Percentiles rank a stretch among this genome's conserved stretches.
Evolutionary conservation across 2,113 vertebrate genomes (phyloP).

Genomic region (Oxygymnocypris stewartii): DNA sequence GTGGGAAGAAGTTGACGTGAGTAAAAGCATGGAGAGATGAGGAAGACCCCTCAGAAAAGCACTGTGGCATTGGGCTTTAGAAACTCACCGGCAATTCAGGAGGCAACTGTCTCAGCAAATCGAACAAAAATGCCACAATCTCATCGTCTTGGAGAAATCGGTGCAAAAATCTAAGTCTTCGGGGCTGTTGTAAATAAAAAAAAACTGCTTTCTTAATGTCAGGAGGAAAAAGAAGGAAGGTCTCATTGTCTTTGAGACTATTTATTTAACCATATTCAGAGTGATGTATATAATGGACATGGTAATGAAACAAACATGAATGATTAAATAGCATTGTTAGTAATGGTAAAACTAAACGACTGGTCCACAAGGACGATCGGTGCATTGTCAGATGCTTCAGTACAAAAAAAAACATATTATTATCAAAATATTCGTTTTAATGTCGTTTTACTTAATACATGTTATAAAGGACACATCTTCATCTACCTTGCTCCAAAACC

Average conservation of each 20-base stretch:
- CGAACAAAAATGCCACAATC: slow-evolving; percentile 83
- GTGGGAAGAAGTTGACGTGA: slow-evolving; percentile 60
- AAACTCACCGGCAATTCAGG: slow-evolving; percentile 79
- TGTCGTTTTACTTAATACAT: slow-evolving; percentile 99
- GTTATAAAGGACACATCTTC: slow-evolving; percentile 85
- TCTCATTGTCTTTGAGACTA: slow-evolving; percentile 92
- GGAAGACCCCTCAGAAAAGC: slow-evolving; percentile 58
- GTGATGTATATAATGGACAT: slow-evolving; percentile 87
- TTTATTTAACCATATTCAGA: slow-evolving; percentile 80
- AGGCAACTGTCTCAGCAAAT: slow-evolving; percentile 82
- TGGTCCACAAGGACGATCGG: slow-evolving; percentile 93
- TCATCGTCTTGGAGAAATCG: slow-evolving; percentile 89
- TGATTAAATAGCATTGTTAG: slow-evolving; percentile 55
- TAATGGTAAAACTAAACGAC: slow-evolving; percentile 81
- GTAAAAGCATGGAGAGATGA: slow-evolving; percentile 49
- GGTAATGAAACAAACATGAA: slow-evolving; percentile 75
- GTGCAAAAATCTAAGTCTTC: slow-evolving; percentile 89
- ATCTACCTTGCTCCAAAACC: slow-evolving; percentile 81
- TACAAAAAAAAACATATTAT: slow-evolving; percentile 98
- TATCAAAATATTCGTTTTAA: slow-evolving; percentile 99
- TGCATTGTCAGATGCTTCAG: slow-evolving; percentile 93
- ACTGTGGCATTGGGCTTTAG: slow-evolving; percentile 68
- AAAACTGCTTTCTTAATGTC: slow-evolving; percentile 97
- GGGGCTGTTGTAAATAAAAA: slow-evolving; percentile 91
- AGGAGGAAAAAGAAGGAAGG: slow-evolving; percentile 87